Evolutionary conservation across 2,888 invertebrate genomes (phyloP).

Genomic region (Chymomyza procnemis): DNA sequence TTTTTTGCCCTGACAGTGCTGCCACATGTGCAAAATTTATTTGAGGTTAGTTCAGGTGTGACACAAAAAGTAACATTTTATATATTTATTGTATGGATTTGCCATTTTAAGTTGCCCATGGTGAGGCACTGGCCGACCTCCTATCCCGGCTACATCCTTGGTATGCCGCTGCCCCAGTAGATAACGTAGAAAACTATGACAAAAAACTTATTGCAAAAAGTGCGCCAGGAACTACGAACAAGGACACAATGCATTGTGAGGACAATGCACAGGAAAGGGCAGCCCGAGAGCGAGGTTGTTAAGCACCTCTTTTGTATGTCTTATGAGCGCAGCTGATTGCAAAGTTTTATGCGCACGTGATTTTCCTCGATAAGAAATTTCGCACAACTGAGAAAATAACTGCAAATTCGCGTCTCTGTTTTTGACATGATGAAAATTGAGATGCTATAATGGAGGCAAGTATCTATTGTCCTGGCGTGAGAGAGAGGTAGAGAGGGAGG

Average conservation of each 20-base stretch:
- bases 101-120: conserved; percentile 61
- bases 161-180: conserved; percentile 26
- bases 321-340: conserved; percentile 51
- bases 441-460: not conserved
- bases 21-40: conserved; percentile 69
- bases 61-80: conserved; percentile 69
- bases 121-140: conserved; percentile 12
- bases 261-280: not conserved
- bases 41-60: conserved; percentile 74
- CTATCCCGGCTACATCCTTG: too few species aligned
- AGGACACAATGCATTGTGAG: not conserved
- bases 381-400: conserved; percentile 20
- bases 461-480: not conserved
- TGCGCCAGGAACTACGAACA: not conserved
- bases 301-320: conserved; percentile 54
- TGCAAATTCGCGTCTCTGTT: conserved; percentile 23
- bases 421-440: conserved; percentile 38
- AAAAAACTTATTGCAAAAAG: conserved; percentile 53
- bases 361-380: conserved; percentile 41
- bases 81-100: conserved; percentile 73
- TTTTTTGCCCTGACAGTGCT: not conserved
- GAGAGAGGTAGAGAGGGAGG: too few species aligned
- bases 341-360: conserved; percentile 71
- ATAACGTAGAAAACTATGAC: conserved; percentile 59
- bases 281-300: conserved; percentile 66